phyloP scores from a whole-genome alignment of 2,797 vertebrate genomes.

The Syngnathus acus region DNA sequence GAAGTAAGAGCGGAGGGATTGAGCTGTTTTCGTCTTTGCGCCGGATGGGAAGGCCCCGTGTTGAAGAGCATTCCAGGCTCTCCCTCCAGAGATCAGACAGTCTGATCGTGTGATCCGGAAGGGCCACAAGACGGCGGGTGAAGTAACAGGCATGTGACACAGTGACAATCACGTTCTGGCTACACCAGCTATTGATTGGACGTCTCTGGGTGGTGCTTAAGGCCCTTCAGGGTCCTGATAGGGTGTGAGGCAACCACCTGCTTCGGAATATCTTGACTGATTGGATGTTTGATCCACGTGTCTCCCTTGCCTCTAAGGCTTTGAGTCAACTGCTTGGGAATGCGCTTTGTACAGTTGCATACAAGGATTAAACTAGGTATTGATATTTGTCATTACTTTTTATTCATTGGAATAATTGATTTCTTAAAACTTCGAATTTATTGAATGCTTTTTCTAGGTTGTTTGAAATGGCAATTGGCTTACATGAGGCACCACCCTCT shows the following conservation, averaged over 20 bases:
- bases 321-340: conserved; percentile 30
- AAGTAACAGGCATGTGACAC: conserved; percentile 60
- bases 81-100: conserved; percentile 44
- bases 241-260: conserved; percentile 51
- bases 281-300: conserved; percentile 52
- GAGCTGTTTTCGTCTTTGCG: conserved; percentile 56
- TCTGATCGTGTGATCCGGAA: conserved; percentile 42
- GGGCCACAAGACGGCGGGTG: conserved; percentile 35
- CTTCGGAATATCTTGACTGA: conserved; percentile 44
- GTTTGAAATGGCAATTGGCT: conserved; percentile 14
- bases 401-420: conserved; percentile 21
- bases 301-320: conserved; percentile 44
- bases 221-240: conserved; percentile 41
- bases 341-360: conserved; percentile 27
- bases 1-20: conserved; percentile 54
- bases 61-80: conserved; percentile 44
- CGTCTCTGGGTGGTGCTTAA: conserved; percentile 53
- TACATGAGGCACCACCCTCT: conserved; percentile 1
- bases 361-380: conserved; percentile 27
- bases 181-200: conserved; percentile 58
- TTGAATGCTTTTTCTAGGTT: conserved; percentile 14
- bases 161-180: conserved; percentile 52
- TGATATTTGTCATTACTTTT: conserved; percentile 32
- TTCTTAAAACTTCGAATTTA: conserved; percentile 22
- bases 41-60: conserved; percentile 54